These are phyloP conservation scores for Actenoides hombroni DNA, from an alignment of 2,113 vertebrate species.

Conservation along the genomic window DNA sequence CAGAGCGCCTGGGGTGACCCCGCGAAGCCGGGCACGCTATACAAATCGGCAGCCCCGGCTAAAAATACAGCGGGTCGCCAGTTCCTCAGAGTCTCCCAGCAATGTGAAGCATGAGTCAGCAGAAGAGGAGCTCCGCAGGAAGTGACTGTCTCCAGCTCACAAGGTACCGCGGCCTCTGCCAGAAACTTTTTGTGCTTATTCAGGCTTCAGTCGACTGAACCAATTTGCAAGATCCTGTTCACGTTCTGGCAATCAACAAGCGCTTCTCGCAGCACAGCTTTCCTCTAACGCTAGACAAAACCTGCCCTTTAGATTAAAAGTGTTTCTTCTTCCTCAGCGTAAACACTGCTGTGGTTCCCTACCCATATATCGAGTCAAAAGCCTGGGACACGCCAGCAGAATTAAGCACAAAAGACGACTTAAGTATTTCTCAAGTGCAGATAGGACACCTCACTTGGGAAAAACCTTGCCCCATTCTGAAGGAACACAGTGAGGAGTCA, in stretches of 20 bases:
- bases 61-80: background rate
- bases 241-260: background rate
- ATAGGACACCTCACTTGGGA: background rate
- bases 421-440: background rate
- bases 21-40: background rate
- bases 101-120: slow-evolving; percentile 53
- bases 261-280: background rate
- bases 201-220: background rate
- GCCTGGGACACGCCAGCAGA: background rate
- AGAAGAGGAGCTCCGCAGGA: slow-evolving; percentile 8
- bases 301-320: background rate
- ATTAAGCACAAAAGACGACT: background rate
- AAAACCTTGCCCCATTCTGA: background rate
- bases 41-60: background rate
- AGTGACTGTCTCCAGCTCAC: slow-evolving; percentile 1
- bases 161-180: background rate
- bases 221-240: background rate
- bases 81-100: background rate
- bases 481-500: background rate
- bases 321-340: accelerated
- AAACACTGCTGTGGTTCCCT: background rate
- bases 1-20: background rate
- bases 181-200: slow-evolving; percentile 50
- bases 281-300: background rate
- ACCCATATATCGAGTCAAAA: background rate